Conservation (phyloP, 2,797 vertebrate genomes). For the Cynopterus sphinx region DNA sequence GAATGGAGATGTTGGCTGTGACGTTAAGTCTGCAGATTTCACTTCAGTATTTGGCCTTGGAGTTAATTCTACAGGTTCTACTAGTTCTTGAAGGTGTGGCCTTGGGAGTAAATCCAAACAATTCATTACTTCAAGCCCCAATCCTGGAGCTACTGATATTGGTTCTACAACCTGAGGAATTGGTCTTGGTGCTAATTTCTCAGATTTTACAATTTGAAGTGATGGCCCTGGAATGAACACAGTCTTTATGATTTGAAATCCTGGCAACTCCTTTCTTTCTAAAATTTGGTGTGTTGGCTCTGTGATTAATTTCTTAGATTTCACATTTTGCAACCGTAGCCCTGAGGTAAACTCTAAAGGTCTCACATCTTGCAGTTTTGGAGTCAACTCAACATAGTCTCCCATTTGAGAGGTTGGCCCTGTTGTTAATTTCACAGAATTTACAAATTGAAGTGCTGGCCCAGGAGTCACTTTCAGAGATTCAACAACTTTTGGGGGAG, state of each 20-base stretch:
- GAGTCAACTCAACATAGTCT: not conserved
- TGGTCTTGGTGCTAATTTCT: constrained; percentile 56
- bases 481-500: not conserved
- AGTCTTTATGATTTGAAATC: constrained; percentile 58
- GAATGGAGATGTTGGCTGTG: constrained; percentile 22
- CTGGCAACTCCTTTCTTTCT: constrained; percentile 7
- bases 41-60: constrained; percentile 33
- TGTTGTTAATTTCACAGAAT: not conserved
- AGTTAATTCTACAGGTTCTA: not conserved
- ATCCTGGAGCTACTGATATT: not conserved
- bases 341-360: not conserved
- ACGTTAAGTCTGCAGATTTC: constrained; percentile 49
- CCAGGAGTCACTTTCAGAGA: constrained; percentile 18
- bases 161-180: constrained; percentile 45
- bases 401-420: not conserved
- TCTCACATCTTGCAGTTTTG: constrained; percentile 1
- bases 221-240: constrained; percentile 12
- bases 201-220: constrained; percentile 60
- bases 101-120: constrained; percentile 18
- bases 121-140: not conserved
- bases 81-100: constrained; percentile 23
- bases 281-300: constrained; percentile 50
- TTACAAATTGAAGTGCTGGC: constrained; percentile 14
- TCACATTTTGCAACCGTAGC: constrained; percentile 30
- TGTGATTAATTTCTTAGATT: constrained; percentile 12